Conservation (phyloP, 2,113 vertebrate genomes). For the Limnothrissa miodon region DNA sequence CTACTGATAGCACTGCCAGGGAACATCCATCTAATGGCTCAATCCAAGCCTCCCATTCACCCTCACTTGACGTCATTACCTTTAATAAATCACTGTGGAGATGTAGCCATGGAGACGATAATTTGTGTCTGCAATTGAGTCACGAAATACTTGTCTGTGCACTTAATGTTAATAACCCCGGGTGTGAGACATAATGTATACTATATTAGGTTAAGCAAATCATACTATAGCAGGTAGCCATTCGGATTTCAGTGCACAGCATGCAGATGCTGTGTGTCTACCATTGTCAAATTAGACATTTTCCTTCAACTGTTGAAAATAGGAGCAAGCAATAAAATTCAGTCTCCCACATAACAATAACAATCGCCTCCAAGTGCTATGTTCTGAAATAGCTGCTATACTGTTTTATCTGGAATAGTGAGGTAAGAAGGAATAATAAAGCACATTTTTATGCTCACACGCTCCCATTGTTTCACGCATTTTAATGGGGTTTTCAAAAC, state of each 20-base stretch:
- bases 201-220: not conserved
- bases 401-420: not conserved
- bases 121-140: not conserved
- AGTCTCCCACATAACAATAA: not conserved
- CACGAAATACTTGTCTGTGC: not conserved
- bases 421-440: not conserved
- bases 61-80: not conserved
- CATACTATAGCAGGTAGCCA: not conserved
- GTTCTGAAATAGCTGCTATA: not conserved
- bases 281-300: not conserved
- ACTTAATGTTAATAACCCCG: slow-evolving; percentile 6
- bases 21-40: slow-evolving; percentile 12
- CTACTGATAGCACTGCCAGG: not conserved
- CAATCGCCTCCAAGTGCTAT: not conserved
- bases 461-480: not conserved
- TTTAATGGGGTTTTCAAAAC: not conserved
- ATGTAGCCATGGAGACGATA: not conserved
- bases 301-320: not conserved
- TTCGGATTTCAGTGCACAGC: not conserved
- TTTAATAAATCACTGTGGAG: slow-evolving; percentile 6
- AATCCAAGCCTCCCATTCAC: not conserved
- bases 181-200: not conserved
- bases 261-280: not conserved
- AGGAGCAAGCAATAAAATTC: not conserved
- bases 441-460: not conserved